Base-by-base conservation (phyloP, 35 echinoderm and acorn worm genomes). In the Apostichopus japonicus region DNA sequence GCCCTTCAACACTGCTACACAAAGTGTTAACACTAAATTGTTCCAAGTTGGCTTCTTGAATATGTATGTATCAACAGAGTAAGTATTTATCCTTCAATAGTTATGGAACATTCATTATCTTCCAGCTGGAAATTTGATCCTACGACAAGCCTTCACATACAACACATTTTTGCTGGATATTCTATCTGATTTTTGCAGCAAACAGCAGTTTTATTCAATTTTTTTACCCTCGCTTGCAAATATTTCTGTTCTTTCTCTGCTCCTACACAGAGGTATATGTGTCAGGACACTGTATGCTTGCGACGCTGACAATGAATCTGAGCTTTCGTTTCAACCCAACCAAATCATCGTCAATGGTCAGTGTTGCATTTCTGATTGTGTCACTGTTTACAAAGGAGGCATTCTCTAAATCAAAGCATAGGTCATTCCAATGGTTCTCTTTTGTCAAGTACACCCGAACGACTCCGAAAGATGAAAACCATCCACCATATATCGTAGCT, bases 311-410 rank as follows among this genome's bases (percentile, higher is more conserved):
- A 98, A 98, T 93, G 97, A 98, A 71, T 96, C 97, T 54, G 97
- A 98, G 77, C 88, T 98, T 77, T 98, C 97, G 53, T 98, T 98
- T 73, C 84, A 94, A 93, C 95, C 97, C 14, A 98, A 98, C 75
- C 95, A 98, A 94, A 96, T 98, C 95, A 98, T 98, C 84, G 91
- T 96, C 21, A 98, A 98, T 96, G 97, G 97, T 98, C 84, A 94
- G 97, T 96, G 11, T 71, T 23, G 11, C 33, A 53, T 89, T 78
- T 59, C 16, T 44, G 79, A 58, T 73, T 54, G 79, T 82, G 54
- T 82, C 33, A 82, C 16, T 54, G 33, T 82, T 82, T 56, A 82
- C 79, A 82, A 82, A 56, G 79, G 33, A 54, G 9, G 79, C 33
- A 54, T 56, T 82, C 15, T 82, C 71, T 61, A 61, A 3, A 61